A percentile compares a stretch with the other conserved stretches of the same genome.
Conservation (phyloP, 2,888 invertebrate species). For the Dicycla oo region DNA sequence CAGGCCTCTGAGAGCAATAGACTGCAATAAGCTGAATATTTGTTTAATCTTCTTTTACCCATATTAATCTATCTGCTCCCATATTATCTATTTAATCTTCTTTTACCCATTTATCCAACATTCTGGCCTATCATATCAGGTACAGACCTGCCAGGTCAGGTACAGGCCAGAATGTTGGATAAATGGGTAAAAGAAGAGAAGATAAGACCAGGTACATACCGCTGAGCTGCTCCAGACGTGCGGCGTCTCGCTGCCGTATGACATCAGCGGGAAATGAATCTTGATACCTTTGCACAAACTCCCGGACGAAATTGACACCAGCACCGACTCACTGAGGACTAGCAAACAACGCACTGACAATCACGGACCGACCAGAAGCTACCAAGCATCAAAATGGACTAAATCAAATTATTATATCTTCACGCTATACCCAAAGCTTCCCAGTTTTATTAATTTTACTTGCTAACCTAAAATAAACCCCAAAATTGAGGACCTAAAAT, state of each 20-base stretch:
- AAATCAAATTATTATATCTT: constrained; percentile 83
- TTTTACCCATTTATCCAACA: neutral
- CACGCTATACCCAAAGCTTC: constrained; percentile 69
- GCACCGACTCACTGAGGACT: constrained; percentile 43
- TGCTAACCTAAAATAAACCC: constrained; percentile 56
- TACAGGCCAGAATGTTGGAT: too few species aligned
- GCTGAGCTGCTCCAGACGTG: constrained; percentile 89
- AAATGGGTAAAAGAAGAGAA: neutral
- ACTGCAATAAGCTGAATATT: neutral
- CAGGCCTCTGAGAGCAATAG: neutral
- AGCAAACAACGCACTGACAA: constrained; percentile 14
- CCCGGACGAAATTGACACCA: constrained; percentile 69
- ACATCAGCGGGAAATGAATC: constrained; percentile 91
- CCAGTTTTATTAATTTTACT: constrained; percentile 78
- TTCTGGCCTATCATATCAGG: too few species aligned
- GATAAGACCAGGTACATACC: constrained; percentile 70
- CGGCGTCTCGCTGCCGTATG: constrained; percentile 89
- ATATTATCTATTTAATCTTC: too few species aligned
- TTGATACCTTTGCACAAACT: constrained; percentile 83
- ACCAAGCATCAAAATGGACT: constrained; percentile 75
- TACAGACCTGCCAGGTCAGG: too few species aligned
- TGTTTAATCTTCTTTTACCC: too few species aligned
- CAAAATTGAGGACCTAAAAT: neutral
- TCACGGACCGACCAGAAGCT: constrained; percentile 60
- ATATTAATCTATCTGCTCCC: too few species aligned